Evolutionary conservation across 2,888 invertebrate species (phyloP), one percentile per base, ranked within the genome.

Genomic region (Nebria brevicollis): DNA sequence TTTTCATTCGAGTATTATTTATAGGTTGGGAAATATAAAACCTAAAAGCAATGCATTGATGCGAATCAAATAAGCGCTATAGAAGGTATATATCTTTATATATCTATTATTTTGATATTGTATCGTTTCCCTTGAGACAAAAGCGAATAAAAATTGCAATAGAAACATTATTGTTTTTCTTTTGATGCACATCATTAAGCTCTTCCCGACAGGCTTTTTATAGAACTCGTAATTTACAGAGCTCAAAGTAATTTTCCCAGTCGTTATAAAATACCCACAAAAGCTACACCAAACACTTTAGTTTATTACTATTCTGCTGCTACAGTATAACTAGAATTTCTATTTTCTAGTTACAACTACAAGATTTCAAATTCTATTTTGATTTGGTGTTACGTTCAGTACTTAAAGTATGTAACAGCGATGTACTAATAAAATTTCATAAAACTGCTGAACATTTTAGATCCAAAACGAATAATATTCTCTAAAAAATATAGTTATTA

Each of bases 181-280:
- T 70, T 70, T 25, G 70, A 25, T 70, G 4, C 70, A 70, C n/a
- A 70, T 70, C 70, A 70, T 70, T 70, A 70, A 70, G 70, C 70
- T 70, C 70, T 34, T 70, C 70, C 34, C 70, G 11, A 70, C 70
- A 70, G 11, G 1, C 70, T 34, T 20, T 70, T 70, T 70, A 70
- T 34, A 20, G 70, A 25, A 70, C 70, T 70, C 26, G 70, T 70
- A 70, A 70, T 70, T 70, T 70, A 70, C 70, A 70, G 34, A 70
- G 70, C 70, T 70, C 25, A 34, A 25, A 70, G 70, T 26, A 34
- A 70, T 70, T 70, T 70, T 70, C n/a, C 13, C 70, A 70, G 70
- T 70, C 70, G 70, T 70, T 66, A 26, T 26, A 26, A 70, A 70
- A 70, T 26, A 34, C 70, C 10, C 70, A 20, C 70, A 70, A 70